Conservation (phyloP, 2,888 invertebrate genomes). For the Agrilus cyanescens region DNA sequence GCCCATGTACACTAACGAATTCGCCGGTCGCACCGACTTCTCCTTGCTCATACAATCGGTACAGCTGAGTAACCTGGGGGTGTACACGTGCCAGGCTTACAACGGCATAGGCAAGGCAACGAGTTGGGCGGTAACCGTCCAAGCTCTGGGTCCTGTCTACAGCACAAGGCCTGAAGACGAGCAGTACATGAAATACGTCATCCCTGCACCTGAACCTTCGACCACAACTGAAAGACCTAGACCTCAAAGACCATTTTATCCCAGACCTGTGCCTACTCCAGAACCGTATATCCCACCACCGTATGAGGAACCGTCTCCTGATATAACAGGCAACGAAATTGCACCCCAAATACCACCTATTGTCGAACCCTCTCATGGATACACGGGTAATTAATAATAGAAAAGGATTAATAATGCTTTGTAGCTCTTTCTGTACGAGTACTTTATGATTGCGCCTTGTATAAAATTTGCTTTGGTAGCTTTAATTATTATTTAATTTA, state of each 20-base stretch:
- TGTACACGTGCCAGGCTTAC: conserved; percentile 83
- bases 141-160: conserved; percentile 58
- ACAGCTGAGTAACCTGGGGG: conserved; percentile 60
- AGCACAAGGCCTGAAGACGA: conserved; percentile 44
- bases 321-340: conserved; percentile 5
- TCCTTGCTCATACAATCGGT: conserved; percentile 64
- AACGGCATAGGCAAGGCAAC: conserved; percentile 65
- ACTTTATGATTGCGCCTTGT: too few species aligned
- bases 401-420: too few species aligned
- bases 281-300: conserved; percentile 21
- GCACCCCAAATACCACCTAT: conserved; percentile 6
- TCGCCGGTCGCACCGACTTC: conserved; percentile 62
- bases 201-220: conserved; percentile 40
- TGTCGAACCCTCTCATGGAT: neutral
- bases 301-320: conserved; percentile 18
- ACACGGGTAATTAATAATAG: too few species aligned
- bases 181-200: conserved; percentile 45
- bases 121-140: conserved; percentile 62
- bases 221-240: conserved; percentile 26
- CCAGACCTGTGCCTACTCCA: conserved; percentile 19
- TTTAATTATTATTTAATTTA: too few species aligned
- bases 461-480: too few species aligned
- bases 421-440: too few species aligned
- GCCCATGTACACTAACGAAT: conserved; percentile 54
- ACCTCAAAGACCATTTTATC: conserved; percentile 32